Evolutionary conservation across 2,113 vertebrate genomes (phyloP).

Genomic region (Amblyopsis rosae): DNA sequence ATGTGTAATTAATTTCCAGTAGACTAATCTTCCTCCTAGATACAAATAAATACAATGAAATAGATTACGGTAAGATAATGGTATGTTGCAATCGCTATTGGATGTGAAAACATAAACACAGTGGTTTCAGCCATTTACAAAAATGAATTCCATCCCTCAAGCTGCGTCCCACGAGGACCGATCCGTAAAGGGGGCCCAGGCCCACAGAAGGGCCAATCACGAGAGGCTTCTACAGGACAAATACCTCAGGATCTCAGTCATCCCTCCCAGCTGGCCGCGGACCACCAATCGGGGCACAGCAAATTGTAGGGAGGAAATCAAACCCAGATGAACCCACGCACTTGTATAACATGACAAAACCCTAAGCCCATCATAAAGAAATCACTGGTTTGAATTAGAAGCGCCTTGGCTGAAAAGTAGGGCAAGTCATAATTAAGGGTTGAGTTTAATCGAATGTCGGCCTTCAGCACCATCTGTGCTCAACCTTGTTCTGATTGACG

Average conservation of each 20-base stretch:
- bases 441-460: slow-evolving; percentile 8
- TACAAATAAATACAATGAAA: not conserved
- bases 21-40: not conserved
- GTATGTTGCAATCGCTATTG: slow-evolving; percentile 15
- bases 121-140: slow-evolving; percentile 48
- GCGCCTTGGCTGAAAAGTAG: slow-evolving; percentile 48
- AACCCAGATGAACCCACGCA: slow-evolving; percentile 75
- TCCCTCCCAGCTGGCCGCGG: slow-evolving; percentile 62
- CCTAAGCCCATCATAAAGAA: slow-evolving; percentile 56
- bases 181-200: slow-evolving; percentile 52
- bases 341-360: slow-evolving; percentile 70
- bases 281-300: slow-evolving; percentile 61
- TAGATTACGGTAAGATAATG: not conserved
- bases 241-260: slow-evolving; percentile 72
- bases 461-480: slow-evolving; percentile 14
- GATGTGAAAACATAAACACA: slow-evolving; percentile 12
- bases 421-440: slow-evolving; percentile 36
- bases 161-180: slow-evolving; percentile 63
- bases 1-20: too few relatives aligned
- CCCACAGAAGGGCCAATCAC: slow-evolving; percentile 47
- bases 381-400: slow-evolving; percentile 60
- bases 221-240: slow-evolving; percentile 64
- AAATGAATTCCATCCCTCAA: slow-evolving; percentile 64
- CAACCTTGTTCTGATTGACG: slow-evolving; percentile 43
- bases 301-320: slow-evolving; percentile 69